Base-by-base conservation (phyloP, 2,888 invertebrate species). In the Ellobium chinense region DNA sequence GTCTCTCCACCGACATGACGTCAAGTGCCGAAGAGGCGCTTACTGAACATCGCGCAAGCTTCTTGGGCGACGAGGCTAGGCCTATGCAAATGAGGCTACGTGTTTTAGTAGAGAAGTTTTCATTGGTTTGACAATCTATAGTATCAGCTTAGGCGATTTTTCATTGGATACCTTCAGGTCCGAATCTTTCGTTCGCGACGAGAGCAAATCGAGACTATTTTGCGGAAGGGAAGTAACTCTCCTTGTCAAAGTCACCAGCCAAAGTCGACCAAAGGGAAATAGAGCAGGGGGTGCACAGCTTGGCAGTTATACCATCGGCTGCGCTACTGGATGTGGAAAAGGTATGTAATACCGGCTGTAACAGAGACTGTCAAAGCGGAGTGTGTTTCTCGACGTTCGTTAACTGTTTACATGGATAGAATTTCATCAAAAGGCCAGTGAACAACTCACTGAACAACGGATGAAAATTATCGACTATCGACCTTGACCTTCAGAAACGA, bases 1-100 rank as follows among this genome's bases (percentile, higher is more conserved):
- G 87, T 86, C 88, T 88, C 88, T 87, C 87, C 88, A 88, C 86
- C 87, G 85, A 87, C 88, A 88, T 91, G 90, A 91, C 90, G 90
- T 91, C 89, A 87, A 90, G 86, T 89, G 88, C 85, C 88, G 87
- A 87, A 86, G 39, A 34, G 36, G 39, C 46, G 66, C 29, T 46
- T n/a, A 24, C 73, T 58, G 58, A 58, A 54, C 66, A n/a, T 63
- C 73, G 65, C 73, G 73, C 63, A 62, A 31, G 54, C 54, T 65
- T 34, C 21, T 29, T 75, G 74, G 39, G 75, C 83, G 63, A 54
- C 76, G 68, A 66, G 68, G 78, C 34, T 81, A 76, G 69, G 75
- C 77, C 56, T 21, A 46, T 39, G 65, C 46, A 46, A 65, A 46
- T 65, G 34, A 65, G 65, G 9, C 36, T 18, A 24, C 9, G 27